Evolutionary conservation across 2,797 vertebrate genomes (phyloP).

Genomic region (Geotrypetes seraphini): DNA sequence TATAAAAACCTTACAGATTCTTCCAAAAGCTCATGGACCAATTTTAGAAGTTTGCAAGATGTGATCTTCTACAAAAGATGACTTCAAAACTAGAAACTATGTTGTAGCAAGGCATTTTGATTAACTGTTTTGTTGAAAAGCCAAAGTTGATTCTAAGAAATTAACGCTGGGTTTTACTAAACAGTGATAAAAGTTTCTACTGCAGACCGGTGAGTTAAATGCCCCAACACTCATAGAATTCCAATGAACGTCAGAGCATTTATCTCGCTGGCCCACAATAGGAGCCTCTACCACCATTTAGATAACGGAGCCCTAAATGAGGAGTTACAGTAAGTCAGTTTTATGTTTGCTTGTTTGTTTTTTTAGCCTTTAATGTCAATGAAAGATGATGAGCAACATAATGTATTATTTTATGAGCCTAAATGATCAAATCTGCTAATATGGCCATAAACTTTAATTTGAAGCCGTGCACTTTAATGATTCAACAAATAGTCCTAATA

Average conservation of each 20-base stretch:
- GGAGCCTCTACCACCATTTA: no score
- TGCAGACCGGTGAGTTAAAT: no score
- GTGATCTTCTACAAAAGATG: conserved; percentile 3
- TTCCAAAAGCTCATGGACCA: background rate
- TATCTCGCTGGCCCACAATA: no score
- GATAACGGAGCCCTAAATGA: no score
- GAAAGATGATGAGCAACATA: conserved; percentile 9
- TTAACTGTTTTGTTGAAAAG: no score
- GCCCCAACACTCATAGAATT: no score
- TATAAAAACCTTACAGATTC: background rate
- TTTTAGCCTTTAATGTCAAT: no score
- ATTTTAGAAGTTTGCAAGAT: conserved; percentile 1
- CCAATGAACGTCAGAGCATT: no score
- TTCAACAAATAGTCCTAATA: conserved; percentile 29
- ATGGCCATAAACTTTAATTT: conserved; percentile 23
- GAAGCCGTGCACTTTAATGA: conserved; percentile 31
- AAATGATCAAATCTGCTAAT: conserved; percentile 27
- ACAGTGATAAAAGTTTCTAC: no score
- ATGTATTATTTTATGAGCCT: conserved; percentile 24
- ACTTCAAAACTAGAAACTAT: conserved; percentile 13
- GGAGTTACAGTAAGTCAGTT: conserved; percentile 1
- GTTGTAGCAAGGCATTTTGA: conserved; percentile 7
- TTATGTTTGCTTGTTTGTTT: no score
- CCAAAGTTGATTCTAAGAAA: conserved; percentile 9
- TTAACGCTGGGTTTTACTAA: no score